Conservation (phyloP, 2,113 vertebrate genomes). For the Alligator mississippiensis region DNA sequence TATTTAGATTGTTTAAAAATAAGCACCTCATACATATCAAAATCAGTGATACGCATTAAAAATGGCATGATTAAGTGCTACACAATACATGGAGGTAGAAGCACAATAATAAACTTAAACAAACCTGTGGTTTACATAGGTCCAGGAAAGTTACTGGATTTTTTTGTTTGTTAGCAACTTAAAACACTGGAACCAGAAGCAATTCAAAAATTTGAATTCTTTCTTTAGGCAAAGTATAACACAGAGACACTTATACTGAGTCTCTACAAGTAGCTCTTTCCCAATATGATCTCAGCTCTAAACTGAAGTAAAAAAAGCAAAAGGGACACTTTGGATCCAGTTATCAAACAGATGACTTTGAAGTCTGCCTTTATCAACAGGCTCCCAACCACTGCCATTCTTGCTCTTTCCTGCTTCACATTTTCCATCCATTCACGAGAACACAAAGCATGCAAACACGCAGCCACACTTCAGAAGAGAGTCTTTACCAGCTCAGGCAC, state of each 20-base stretch:
- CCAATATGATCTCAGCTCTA: background rate
- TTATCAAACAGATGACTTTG: background rate
- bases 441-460: background rate
- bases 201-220: background rate
- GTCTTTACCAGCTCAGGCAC: background rate
- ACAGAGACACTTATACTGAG: background rate
- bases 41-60: background rate
- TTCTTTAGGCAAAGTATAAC: background rate
- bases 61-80: background rate
- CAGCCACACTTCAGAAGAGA: constrained; percentile 16
- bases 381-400: background rate
- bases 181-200: background rate
- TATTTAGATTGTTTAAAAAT: background rate
- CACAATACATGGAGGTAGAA: background rate
- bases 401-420: background rate
- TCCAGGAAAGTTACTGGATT: background rate
- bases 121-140: background rate
- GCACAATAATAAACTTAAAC: background rate
- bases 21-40: background rate
- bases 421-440: constrained; percentile 5
- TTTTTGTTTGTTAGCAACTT: background rate
- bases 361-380: background rate
- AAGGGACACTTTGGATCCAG: background rate
- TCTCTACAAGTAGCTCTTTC: background rate
- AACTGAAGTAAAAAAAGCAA: background rate